Conservation (phyloP, 1,140 invertebrate genomes). For the Acromyrmex heyeri region DNA sequence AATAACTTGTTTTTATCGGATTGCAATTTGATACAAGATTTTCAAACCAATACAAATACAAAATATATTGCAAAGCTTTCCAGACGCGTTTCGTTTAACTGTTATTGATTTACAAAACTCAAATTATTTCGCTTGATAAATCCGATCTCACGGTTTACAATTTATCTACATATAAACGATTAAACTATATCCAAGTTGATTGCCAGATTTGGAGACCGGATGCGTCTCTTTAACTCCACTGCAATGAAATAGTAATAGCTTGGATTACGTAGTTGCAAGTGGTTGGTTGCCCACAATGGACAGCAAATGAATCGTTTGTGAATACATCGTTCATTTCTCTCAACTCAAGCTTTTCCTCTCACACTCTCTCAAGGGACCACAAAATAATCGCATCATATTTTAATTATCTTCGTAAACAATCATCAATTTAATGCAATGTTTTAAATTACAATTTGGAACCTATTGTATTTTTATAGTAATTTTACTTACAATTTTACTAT, state of each 20-base stretch:
- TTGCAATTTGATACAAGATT: constrained; percentile 37
- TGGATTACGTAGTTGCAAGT: constrained; percentile 30
- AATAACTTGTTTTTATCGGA: background rate
- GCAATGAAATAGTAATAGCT: constrained; percentile 34
- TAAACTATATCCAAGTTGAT: constrained; percentile 56
- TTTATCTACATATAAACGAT: constrained; percentile 69
- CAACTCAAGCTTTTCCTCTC: background rate
- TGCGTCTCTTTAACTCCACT: constrained; percentile 51
- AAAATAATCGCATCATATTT: constrained; percentile 49
- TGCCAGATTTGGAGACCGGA: constrained; percentile 55
- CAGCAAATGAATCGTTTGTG: constrained; percentile 40
- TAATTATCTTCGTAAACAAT: constrained; percentile 10
- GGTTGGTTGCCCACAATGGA: constrained; percentile 21
- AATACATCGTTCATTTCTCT: constrained; percentile 23
- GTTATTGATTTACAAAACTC: constrained; percentile 41
- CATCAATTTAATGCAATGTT: constrained; percentile 2
- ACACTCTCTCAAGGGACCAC: background rate
- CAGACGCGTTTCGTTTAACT: constrained; percentile 17
- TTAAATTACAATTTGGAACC: background rate
- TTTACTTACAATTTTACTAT: background rate
- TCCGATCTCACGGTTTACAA: constrained; percentile 64
- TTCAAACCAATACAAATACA: constrained; percentile 16
- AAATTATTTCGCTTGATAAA: constrained; percentile 59
- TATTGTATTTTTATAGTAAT: background rate
- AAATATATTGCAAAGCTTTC: constrained; percentile 34